These are phyloP conservation scores for Acanthochromis polyacanthus DNA, from an alignment of 2,113 vertebrate genomes.

Conservation along the genomic window DNA sequence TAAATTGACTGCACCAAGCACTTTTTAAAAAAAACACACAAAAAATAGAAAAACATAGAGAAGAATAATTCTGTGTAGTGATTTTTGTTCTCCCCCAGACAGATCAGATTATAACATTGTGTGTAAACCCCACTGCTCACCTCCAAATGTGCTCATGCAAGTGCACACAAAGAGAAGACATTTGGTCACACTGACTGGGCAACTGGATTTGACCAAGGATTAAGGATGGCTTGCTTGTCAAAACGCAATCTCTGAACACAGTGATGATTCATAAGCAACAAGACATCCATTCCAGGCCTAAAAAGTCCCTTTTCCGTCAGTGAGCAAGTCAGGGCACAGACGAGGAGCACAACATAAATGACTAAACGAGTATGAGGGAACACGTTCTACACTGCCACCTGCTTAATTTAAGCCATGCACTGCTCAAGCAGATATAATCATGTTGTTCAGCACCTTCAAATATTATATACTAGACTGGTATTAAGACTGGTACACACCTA, in stretches of 20 bases:
- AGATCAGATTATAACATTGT: conserved; percentile 8
- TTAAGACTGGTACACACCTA: too few relatives aligned
- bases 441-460: neutral
- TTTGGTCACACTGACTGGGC: conserved; percentile 35
- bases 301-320: neutral
- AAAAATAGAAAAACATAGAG: too few relatives aligned
- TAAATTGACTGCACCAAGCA: too few relatives aligned
- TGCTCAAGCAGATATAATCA: neutral
- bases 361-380: conserved; percentile 25
- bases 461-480: too few relatives aligned
- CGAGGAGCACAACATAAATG: conserved; percentile 8
- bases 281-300: conserved; percentile 9
- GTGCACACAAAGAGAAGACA: neutral
- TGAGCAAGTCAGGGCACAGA: neutral
- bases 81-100: too few relatives aligned
- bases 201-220: conserved; percentile 34
- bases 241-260: conserved; percentile 36
- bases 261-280: conserved; percentile 45
- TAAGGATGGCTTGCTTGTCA: conserved; percentile 54
- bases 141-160: conserved; percentile 4
- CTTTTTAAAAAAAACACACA: too few relatives aligned
- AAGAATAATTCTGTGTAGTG: too few relatives aligned
- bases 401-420: neutral
- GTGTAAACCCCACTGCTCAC: neutral
- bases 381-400: neutral